Evolutionary conservation across 2,797 vertebrate species (phyloP).

Genomic region (Carapus acus): DNA sequence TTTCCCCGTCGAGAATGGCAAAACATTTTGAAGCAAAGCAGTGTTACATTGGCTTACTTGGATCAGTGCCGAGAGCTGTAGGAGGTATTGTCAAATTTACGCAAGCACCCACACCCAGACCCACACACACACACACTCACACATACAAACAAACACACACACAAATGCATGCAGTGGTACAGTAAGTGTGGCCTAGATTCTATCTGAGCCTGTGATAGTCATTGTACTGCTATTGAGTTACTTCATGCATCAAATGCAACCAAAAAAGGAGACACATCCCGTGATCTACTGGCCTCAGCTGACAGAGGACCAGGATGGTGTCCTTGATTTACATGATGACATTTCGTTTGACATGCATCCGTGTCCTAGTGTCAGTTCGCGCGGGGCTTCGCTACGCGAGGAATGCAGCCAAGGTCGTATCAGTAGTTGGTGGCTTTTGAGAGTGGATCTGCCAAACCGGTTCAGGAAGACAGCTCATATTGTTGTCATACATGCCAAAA

Average conservation of each 20-base stretch:
- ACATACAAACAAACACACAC: background rate
- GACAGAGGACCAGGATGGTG: background rate
- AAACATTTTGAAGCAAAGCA: too few relatives aligned
- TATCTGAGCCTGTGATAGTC: background rate
- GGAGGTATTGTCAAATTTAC: background rate
- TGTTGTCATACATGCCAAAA: too few relatives aligned
- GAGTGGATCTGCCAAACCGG: too few relatives aligned
- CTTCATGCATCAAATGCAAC: background rate
- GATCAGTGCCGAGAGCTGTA: background rate
- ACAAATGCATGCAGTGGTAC: background rate
- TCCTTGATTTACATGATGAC: too few relatives aligned
- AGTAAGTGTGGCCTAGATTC: background rate
- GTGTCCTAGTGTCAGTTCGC: too few relatives aligned
- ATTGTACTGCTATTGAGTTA: conserved; percentile 8
- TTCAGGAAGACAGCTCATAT: too few relatives aligned
- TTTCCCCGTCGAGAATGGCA: too few relatives aligned
- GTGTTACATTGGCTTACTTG: too few relatives aligned
- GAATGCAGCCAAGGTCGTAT: too few relatives aligned
- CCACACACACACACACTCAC: background rate
- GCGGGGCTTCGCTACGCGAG: too few relatives aligned
- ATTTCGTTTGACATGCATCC: too few relatives aligned
- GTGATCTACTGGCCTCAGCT: conserved; percentile 6
- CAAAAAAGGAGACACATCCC: background rate
- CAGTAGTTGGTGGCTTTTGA: too few relatives aligned
- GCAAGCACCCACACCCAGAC: background rate